A percentile compares a stretch with the other conserved stretches of the same genome.
Evolutionary conservation across 2,113 vertebrate species (phyloP).

Genomic region (Notarius quadriscutis): DNA sequence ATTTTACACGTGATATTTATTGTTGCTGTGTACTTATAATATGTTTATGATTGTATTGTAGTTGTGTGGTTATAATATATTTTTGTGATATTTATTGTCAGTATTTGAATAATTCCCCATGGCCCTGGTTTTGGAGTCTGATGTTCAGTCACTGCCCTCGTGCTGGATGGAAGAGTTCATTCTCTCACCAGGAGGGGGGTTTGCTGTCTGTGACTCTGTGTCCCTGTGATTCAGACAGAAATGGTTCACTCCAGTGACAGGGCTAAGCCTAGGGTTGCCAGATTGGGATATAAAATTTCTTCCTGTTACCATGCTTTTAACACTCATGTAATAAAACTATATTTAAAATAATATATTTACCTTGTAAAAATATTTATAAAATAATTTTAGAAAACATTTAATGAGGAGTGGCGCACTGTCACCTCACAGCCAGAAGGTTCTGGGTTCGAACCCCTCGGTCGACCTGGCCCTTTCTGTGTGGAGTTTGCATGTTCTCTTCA

Average conservation of each 20-base stretch:
- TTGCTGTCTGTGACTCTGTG: background rate
- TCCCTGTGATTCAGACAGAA: slow-evolving; percentile 33
- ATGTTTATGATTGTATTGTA: background rate
- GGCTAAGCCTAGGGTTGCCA: background rate
- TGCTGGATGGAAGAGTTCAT: slow-evolving; percentile 59
- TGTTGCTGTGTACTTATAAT: background rate
- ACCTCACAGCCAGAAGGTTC: no score
- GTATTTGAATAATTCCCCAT: background rate
- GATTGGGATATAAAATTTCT: background rate
- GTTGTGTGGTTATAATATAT: background rate
- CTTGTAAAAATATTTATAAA: background rate
- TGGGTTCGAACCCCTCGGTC: no score
- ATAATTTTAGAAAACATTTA: background rate
- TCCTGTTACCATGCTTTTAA: no score
- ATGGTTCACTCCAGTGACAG: slow-evolving; percentile 68
- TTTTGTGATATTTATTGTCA: background rate
- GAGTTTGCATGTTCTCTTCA: no score
- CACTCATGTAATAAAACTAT: background rate
- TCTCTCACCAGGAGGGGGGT: slow-evolving; percentile 12
- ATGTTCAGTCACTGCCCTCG: background rate
- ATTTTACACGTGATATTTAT: background rate
- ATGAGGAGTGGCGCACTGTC: no score
- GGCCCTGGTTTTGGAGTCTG: background rate
- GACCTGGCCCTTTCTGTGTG: no score
- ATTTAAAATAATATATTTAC: background rate